Percentiles rank a stretch among this genome's conserved stretches.
Evolutionary conservation across 2,113 vertebrate species (phyloP).

Genomic region (Oostethus manadensis): DNA sequence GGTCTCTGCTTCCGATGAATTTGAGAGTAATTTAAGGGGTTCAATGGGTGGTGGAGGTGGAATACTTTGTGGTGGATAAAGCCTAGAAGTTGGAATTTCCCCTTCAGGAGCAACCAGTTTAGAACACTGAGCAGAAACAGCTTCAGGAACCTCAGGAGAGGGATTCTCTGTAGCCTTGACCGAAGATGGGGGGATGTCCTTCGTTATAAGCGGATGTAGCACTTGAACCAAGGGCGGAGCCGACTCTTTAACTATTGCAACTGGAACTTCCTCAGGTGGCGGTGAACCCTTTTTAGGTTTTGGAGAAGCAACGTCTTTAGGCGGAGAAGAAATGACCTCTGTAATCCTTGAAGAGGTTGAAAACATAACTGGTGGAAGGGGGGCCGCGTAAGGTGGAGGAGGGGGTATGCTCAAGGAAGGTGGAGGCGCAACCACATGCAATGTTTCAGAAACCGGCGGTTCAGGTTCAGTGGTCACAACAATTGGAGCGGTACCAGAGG

Average conservation of each 20-base stretch:
- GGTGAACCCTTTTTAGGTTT: background rate
- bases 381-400: conserved; percentile 53
- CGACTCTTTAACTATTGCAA: background rate
- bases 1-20: conserved; percentile 15
- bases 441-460: conserved; percentile 15
- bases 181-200: conserved; percentile 1
- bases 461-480: conserved; percentile 9
- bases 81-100: conserved; percentile 1
- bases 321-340: conserved; percentile 2
- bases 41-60: conserved; percentile 26
- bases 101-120: conserved; percentile 20
- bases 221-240: background rate
- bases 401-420: conserved; percentile 44
- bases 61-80: conserved; percentile 44
- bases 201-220: background rate
- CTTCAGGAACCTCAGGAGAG: conserved; percentile 5
- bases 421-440: conserved; percentile 12
- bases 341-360: background rate
- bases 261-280: background rate
- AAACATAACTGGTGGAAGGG: conserved; percentile 32
- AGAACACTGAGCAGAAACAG: background rate
- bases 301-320: conserved; percentile 1
- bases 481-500: background rate
- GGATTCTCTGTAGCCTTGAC: background rate
- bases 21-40: background rate